Evolutionary conservation across 2,113 vertebrate genomes (phyloP).

Genomic region (Percopsis transmontana): DNA sequence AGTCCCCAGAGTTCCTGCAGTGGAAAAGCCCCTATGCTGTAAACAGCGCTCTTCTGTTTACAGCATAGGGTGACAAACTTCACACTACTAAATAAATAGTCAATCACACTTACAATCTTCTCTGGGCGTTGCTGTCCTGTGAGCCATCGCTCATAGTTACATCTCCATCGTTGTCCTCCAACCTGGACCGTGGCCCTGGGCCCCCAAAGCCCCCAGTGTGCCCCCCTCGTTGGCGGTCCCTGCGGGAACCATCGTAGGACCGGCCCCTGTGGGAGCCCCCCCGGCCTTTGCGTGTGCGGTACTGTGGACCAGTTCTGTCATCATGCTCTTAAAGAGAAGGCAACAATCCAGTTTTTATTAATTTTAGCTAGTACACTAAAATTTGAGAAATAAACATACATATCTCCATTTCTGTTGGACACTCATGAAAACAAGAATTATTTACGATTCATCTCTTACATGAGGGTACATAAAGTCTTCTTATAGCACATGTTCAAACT

Average conservation of each 20-base stretch:
- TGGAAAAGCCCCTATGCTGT: no score
- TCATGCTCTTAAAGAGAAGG: constrained; percentile 78
- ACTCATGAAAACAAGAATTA: no score
- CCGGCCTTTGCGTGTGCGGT: constrained; percentile 79
- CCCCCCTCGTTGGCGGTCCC: constrained; percentile 69
- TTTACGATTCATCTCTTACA: no score
- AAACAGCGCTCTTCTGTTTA: no score
- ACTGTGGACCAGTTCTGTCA: constrained; percentile 77
- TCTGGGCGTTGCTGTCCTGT: constrained; percentile 74
- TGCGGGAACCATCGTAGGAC: constrained; percentile 71
- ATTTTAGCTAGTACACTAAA: no score
- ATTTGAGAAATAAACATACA: no score
- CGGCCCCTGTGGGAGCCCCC: constrained; percentile 80
- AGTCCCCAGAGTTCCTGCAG: no score
- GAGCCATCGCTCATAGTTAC: constrained; percentile 80
- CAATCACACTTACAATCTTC: constrained; percentile 80
- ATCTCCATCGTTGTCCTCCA: constrained; percentile 79
- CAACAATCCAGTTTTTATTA: background rate
- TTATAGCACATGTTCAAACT: no score
- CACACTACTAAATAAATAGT: background rate
- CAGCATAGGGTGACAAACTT: no score
- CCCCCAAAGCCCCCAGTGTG: constrained; percentile 50
- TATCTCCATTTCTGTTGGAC: no score
- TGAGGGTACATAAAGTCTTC: no score
- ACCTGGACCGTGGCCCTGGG: constrained; percentile 60